Percentiles rank a stretch among this genome's conserved stretches.
Conservation (phyloP, 2,797 vertebrate species). For the Pyrocephalus nanus region DNA sequence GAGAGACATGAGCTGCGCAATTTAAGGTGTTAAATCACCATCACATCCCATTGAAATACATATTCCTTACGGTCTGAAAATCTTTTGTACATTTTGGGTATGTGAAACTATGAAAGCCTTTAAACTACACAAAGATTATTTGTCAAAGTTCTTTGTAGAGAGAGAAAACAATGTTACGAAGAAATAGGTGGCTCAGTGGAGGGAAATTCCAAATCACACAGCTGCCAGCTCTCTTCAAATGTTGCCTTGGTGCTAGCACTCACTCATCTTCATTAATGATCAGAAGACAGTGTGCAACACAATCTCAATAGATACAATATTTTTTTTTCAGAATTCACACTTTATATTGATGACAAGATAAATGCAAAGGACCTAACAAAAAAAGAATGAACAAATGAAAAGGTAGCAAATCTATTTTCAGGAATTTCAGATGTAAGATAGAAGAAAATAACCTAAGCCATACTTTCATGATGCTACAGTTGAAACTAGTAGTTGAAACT, state of each 20-base stretch:
- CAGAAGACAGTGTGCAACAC: not conserved
- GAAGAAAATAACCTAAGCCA: not conserved
- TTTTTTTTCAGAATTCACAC: not conserved
- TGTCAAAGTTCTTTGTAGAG: not conserved
- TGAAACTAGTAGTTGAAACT: not conserved
- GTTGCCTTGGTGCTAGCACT: not conserved
- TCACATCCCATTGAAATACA: not conserved
- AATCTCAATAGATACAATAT: not conserved
- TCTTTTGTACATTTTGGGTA: not conserved
- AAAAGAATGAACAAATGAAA: not conserved
- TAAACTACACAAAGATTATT: not conserved
- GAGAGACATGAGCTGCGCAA: not conserved
- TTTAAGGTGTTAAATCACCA: not conserved
- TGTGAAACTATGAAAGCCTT: not conserved
- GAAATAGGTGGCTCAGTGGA: not conserved
- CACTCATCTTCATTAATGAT: not conserved
- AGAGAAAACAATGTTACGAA: not conserved
- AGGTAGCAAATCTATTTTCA: not conserved
- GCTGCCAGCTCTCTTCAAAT: not conserved
- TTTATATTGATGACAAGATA: not conserved
- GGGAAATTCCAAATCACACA: not conserved
- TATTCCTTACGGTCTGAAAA: not conserved
- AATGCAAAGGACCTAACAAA: not conserved
- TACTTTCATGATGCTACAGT: not conserved
- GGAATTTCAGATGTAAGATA: not conserved